Conservation (phyloP, 2,888 invertebrate species). For the Agriopis marginaria region DNA sequence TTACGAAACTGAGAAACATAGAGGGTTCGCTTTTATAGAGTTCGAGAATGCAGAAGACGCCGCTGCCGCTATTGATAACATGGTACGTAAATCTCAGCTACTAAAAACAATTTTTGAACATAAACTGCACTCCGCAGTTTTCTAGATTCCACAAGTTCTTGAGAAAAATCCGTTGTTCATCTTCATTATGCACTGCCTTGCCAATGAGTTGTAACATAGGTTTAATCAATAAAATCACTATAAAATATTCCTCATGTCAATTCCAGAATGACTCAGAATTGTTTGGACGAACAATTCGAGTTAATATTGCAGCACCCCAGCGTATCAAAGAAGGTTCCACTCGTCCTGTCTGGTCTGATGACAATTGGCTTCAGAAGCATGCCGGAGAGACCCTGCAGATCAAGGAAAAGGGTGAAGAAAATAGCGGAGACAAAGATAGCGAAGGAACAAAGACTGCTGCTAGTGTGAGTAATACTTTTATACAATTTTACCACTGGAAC, state of each 20-base stretch:
- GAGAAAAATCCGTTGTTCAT: neutral
- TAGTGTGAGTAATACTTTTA: constrained; percentile 51
- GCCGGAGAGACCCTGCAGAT: constrained; percentile 94
- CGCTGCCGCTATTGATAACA: constrained; percentile 99
- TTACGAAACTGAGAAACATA: constrained; percentile 98
- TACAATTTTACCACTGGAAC: too few species aligned
- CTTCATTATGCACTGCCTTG: neutral
- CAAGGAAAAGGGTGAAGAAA: constrained; percentile 73
- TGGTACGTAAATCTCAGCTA: constrained; percentile 87
- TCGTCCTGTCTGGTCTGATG: constrained; percentile 99
- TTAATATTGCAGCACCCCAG: constrained; percentile 98
- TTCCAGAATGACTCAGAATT: constrained; percentile 98
- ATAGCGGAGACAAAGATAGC: constrained; percentile 64
- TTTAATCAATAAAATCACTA: neutral
- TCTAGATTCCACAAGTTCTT: neutral
- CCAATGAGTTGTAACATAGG: neutral
- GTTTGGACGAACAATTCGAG: constrained; percentile 97
- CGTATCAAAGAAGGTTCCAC: constrained; percentile 98
- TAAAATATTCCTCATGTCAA: neutral
- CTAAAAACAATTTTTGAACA: neutral
- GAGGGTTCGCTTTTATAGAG: constrained; percentile 99
- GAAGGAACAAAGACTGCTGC: constrained; percentile 54
- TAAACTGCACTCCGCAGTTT: neutral
- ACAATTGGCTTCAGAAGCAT: constrained; percentile 98
- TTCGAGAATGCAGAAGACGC: constrained; percentile 99